Evolutionary conservation across 2,888 invertebrate genomes (phyloP).

Genomic region (Sycophila texana): DNA sequence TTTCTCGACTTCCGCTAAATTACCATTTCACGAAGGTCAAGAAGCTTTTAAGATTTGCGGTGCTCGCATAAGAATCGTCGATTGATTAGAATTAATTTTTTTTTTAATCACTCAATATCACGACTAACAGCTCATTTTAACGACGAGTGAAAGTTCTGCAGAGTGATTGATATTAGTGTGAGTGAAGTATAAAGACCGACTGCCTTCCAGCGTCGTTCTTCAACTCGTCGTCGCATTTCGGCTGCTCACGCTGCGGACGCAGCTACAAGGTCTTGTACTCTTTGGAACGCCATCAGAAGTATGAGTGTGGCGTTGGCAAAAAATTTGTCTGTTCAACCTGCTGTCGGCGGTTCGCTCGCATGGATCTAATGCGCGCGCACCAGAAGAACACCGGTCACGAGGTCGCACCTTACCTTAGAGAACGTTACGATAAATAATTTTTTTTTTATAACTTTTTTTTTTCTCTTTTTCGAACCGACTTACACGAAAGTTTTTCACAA

Average conservation of each 20-base stretch:
- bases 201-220: conserved; percentile 10
- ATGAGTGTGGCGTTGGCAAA: conserved; percentile 74
- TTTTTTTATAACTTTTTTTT: no score
- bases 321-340: conserved; percentile 75
- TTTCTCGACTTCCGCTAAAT: neutral
- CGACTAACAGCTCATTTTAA: neutral
- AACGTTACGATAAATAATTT: conserved; percentile 53
- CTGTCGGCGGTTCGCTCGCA: conserved; percentile 71
- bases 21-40: no score
- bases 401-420: conserved; percentile 62
- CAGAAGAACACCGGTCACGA: conserved; percentile 64
- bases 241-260: conserved; percentile 65
- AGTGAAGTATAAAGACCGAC: neutral
- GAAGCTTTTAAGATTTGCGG: neutral
- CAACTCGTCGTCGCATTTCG: conserved; percentile 5
- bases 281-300: conserved; percentile 70
- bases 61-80: neutral
- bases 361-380: conserved; percentile 71
- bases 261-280: conserved; percentile 63
- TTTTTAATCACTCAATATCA: neutral
- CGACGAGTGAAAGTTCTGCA: neutral
- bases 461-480: neutral
- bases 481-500: neutral
- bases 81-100: neutral
- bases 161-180: conserved; percentile 7